Evolutionary conservation across 2,797 vertebrate species (phyloP), one percentile per base, ranked within the genome.

Genomic region (Otolemur crassicaudatus): DNA sequence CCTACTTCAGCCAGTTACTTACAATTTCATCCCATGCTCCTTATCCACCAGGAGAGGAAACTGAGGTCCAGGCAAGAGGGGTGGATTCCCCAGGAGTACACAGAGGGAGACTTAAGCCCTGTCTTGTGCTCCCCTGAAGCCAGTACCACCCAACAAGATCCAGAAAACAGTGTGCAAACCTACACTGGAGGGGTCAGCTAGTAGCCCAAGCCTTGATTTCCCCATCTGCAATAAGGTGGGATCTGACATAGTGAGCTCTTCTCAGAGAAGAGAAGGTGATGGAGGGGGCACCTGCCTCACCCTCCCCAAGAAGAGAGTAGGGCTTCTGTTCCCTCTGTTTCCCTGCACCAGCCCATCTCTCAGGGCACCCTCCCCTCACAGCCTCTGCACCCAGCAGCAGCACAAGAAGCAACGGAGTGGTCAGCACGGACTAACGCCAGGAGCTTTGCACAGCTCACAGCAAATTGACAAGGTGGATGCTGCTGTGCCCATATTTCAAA

Each of bases 151-250:
- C 34, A 31, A 53, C 8, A 58, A 86, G 80, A 56, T 12, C 49
- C 67, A 53, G 79, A 79, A 61, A 46, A 46, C 4, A 16, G 72
- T 0, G n/a, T 58, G 70, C 70, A 43, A 13, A 23, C 8, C 63
- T 31, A 27, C 0, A 0, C 67, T 5, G 40, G 37, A 29, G 56
- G 27, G 27, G 31, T 16, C 60, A 8, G 25, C 29, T 0, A 14
- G 19, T n/a, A 79, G 0, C 60, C 60, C 17, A 17, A 27, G 58
- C n/a, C 65, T 53, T 8, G 3, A 25, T 22, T n/a, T 85, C 29
- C 43, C 65, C 27, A 27, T 13, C 73, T 40, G 43, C 56, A 0
- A 1, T n/a, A 4, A 1, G 12, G 27, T 1, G 16, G 56, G 69
- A 7, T 31, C 22, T 1, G 34, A 29, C 70, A 43, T 5, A 4